Conservation (phyloP, 2,888 invertebrate genomes). For the Tipula helvola region DNA sequence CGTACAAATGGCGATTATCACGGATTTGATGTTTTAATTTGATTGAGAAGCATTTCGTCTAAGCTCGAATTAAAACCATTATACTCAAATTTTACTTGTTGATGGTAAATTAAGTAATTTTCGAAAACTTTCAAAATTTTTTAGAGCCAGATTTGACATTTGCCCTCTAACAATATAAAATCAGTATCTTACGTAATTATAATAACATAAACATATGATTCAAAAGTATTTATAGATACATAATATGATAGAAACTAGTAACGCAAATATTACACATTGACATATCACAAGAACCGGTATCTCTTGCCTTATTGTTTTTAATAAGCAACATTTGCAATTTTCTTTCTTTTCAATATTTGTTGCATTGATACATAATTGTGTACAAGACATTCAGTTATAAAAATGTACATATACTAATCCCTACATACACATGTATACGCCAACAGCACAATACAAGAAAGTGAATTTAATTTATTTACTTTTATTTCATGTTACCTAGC, state of each 20-base stretch:
- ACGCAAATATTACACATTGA: not conserved
- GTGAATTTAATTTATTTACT: not conserved
- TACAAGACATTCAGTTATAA: not conserved
- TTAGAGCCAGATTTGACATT: too few species aligned
- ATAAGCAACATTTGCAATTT: not conserved
- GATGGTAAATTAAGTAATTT: too few species aligned
- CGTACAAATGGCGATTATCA: too few species aligned
- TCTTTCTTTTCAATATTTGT: not conserved
- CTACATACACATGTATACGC: not conserved
- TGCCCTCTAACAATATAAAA: too few species aligned
- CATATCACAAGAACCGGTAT: not conserved
- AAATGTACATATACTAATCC: too few species aligned
- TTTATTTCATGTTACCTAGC: not conserved
- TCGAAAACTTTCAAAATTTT: too few species aligned
- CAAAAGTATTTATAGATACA: not conserved
- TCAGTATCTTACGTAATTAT: not conserved
- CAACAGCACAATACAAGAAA: not conserved
- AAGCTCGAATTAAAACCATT: too few species aligned
- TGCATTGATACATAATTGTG: not conserved
- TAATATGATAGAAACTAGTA: not conserved
- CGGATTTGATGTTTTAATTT: too few species aligned
- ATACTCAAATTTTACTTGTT: too few species aligned
- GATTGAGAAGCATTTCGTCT: too few species aligned
- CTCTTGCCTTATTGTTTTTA: not conserved
- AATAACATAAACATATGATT: not conserved